These are phyloP conservation scores for Scaptomyza reducta DNA, from an alignment of 2,888 invertebrate genomes.

Conservation along the genomic window DNA sequence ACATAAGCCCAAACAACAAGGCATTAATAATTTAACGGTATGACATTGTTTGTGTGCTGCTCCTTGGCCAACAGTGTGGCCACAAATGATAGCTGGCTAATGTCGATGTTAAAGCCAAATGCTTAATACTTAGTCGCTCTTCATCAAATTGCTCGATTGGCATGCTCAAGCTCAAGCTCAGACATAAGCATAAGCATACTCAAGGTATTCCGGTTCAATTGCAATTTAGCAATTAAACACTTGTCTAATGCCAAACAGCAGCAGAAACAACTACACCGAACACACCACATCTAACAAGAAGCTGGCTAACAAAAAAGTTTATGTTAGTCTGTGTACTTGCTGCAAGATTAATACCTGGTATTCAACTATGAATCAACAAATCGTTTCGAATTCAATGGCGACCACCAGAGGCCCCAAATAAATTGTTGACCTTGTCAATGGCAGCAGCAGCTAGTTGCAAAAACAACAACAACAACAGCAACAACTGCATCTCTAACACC, in stretches of 20 bases:
- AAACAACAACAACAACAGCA: slow-evolving; percentile 28
- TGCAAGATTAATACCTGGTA: slow-evolving; percentile 32
- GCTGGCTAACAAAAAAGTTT: slow-evolving; percentile 7
- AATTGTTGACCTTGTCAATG: slow-evolving; percentile 73
- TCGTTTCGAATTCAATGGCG: slow-evolving; percentile 69
- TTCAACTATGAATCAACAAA: slow-evolving; percentile 38
- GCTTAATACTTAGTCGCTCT: slow-evolving; percentile 8
- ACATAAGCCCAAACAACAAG: slow-evolving; percentile 32
- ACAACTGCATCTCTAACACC: slow-evolving; percentile 16
- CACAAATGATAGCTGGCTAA: slow-evolving; percentile 39
- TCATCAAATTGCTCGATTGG: slow-evolving; percentile 32
- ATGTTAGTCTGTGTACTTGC: slow-evolving; percentile 2
- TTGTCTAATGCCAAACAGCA: slow-evolving; percentile 67
- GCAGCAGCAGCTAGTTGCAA: slow-evolving; percentile 29
- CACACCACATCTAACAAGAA: slow-evolving; percentile 63
- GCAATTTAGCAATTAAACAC: slow-evolving; percentile 73
- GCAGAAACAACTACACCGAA: slow-evolving; percentile 43
- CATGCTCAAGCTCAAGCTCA: slow-evolving; percentile 54
- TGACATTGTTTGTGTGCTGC: slow-evolving; percentile 12
- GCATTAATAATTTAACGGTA: slow-evolving; percentile 53
- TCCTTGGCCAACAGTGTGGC: slow-evolving; percentile 58
- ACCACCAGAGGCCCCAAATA: slow-evolving; percentile 72
- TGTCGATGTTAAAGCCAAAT: slow-evolving; percentile 14
- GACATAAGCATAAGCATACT: slow-evolving; percentile 44
- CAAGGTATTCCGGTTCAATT: slow-evolving; percentile 78